Conservation (phyloP, 2,113 vertebrate species). For the Phaethon lepturus region DNA sequence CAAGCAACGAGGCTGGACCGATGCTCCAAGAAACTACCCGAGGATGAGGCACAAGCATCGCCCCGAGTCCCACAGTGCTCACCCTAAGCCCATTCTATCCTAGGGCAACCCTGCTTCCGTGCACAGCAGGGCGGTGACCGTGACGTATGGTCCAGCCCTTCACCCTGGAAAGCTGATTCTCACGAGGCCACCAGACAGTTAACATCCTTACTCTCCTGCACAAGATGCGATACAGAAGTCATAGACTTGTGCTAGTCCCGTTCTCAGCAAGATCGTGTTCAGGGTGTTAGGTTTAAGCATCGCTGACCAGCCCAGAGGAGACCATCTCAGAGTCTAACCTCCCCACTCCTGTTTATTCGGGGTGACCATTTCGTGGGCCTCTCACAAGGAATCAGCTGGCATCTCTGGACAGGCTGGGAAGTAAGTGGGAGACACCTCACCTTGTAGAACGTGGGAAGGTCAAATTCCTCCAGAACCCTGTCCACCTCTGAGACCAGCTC, state of each 20-base stretch:
- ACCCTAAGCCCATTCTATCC: background rate
- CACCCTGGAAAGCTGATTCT: rapidly evolving
- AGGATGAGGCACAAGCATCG: background rate
- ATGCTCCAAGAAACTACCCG: background rate
- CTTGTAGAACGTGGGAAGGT: conserved; percentile 89
- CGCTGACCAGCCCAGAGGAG: background rate
- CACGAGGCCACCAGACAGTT: background rate
- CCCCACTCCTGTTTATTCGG: background rate
- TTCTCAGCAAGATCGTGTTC: background rate
- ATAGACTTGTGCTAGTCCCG: background rate
- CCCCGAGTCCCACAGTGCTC: background rate
- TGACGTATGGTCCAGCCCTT: background rate
- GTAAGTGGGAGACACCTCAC: conserved; percentile 61
- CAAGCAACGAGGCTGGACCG: background rate
- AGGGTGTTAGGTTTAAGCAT: too few species aligned
- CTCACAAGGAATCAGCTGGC: rapidly evolving
- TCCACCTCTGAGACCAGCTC: conserved; percentile 86
- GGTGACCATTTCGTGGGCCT: background rate
- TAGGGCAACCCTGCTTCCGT: background rate
- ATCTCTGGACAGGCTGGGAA: background rate
- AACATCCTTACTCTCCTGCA: background rate
- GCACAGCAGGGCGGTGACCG: rapidly evolving
- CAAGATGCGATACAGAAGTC: background rate
- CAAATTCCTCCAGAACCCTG: conserved; percentile 87
- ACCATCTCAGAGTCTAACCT: background rate